Evolutionary conservation across 1,140 invertebrate species (phyloP), one percentile per base, ranked within the genome.

Genomic region (Dufourea novaeangliae): DNA sequence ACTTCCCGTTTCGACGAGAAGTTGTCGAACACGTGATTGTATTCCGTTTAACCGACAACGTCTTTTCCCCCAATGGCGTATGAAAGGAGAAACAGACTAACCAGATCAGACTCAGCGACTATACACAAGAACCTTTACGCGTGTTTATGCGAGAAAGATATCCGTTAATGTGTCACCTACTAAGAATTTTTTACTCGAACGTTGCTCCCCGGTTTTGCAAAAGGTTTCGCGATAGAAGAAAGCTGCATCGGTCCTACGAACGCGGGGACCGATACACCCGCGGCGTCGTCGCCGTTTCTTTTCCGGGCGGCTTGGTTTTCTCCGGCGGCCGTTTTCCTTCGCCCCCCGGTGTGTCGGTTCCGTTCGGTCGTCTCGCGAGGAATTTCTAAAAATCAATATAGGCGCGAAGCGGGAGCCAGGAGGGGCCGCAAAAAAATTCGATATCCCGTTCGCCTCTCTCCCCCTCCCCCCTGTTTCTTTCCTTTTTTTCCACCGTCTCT

Each of bases 321-420:
- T 59, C 62, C 67, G 69, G 39, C 50, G 52, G 25, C 62, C 66
- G 75, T 72, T 73, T 79, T 75, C 57, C 57, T 57, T n/a, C n/a
- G n/a, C n/a, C n/a, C n/a, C n/a, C n/a, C n/a, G n/a, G n/a, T n/a
- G n/a, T n/a, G n/a, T n/a, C n/a, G n/a, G 70, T 70, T 80, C n/a
- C 77, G 79, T 73, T 79, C 79, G 75, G 57, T 54, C 79, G 79
- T 86, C 76, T 82, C 73, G 74, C 85, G 83, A 90, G 87, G 89
- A 91, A 90, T 90, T 90, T 91, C 82, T 87, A 80, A 90, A 90
- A 91, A 91, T 91, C 90, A 91, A 90, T 91, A 90, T 91, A 91
- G 85, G 87, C 78, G 80, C 68, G 59, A 71, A 72, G 71, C 70
- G 34, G 57, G 61, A 76, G 46, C 20, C 54, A 32, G 82, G 75